Percentiles rank a stretch among this genome's conserved stretches.
phyloP scores from a whole-genome alignment of 1,140 invertebrate species.

The Nymphalis io region DNA sequence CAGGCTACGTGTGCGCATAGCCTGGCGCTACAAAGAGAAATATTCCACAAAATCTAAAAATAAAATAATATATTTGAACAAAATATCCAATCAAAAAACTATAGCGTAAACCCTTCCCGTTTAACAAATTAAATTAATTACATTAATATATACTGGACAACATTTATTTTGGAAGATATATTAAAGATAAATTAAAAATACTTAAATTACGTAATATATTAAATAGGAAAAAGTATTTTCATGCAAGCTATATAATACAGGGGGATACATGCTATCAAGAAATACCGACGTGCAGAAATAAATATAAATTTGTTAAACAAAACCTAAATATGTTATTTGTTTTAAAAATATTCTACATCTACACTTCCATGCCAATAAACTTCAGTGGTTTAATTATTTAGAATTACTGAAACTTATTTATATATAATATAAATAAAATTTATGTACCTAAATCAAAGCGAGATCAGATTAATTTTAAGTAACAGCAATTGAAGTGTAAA shows the following conservation, averaged over 20 bases:
- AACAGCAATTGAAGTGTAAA: too few species aligned
- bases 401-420: background rate
- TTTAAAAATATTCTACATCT: slow-evolving; percentile 30
- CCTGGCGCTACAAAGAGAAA: slow-evolving; percentile 31
- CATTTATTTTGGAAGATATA: slow-evolving; percentile 80
- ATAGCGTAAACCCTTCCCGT: slow-evolving; percentile 46
- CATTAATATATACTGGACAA: slow-evolving; percentile 64
- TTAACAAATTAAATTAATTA: slow-evolving; percentile 52
- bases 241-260: slow-evolving; percentile 75
- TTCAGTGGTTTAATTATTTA: background rate
- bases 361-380: slow-evolving; percentile 33
- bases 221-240: slow-evolving; percentile 65
- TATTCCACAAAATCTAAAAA: slow-evolving; percentile 26
- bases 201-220: slow-evolving; percentile 50
- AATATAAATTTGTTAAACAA: slow-evolving; percentile 25
- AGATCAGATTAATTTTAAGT: background rate
- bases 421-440: background rate
- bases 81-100: slow-evolving; percentile 29
- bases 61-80: slow-evolving; percentile 27
- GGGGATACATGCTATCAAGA: slow-evolving; percentile 67
- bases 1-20: slow-evolving; percentile 31
- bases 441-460: background rate
- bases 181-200: slow-evolving; percentile 55
- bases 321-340: slow-evolving; percentile 15
- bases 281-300: slow-evolving; percentile 36